These are phyloP conservation scores for Lutjanus erythropterus DNA, from an alignment of 2,113 vertebrate species.

Conservation along the genomic window DNA sequence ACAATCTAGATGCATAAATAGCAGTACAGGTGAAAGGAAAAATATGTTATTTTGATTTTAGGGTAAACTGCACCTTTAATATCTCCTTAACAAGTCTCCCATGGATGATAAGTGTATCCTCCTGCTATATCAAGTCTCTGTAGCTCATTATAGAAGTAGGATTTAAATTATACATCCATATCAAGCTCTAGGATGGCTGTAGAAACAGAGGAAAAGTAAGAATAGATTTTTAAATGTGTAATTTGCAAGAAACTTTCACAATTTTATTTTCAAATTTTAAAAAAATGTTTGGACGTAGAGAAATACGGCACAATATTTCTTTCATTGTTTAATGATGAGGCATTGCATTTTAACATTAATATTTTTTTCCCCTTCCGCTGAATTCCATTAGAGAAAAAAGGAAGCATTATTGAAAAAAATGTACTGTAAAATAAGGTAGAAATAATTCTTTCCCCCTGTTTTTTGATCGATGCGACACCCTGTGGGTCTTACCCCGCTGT, in stretches of 20 bases:
- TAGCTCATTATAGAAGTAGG: background rate
- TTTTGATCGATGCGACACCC: slow-evolving; percentile 69
- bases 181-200: background rate
- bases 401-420: background rate
- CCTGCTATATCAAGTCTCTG: background rate
- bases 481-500: slow-evolving; percentile 75
- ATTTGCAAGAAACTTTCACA: background rate
- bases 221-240: background rate
- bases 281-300: background rate
- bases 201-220: background rate
- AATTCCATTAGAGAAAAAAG: background rate
- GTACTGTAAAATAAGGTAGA: slow-evolving; percentile 28
- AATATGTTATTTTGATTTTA: too few species aligned
- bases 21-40: too few species aligned
- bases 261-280: background rate
- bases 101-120: background rate
- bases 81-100: background rate
- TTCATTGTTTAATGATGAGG: background rate
- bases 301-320: background rate
- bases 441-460: slow-evolving; percentile 49
- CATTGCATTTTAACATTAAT: background rate
- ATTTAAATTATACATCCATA: slow-evolving; percentile 1
- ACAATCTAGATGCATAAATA: too few species aligned
- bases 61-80: too few species aligned
- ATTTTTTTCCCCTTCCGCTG: background rate